Base-by-base conservation (phyloP, 2,888 invertebrate genomes). In the Cactoblastis cactorum region DNA sequence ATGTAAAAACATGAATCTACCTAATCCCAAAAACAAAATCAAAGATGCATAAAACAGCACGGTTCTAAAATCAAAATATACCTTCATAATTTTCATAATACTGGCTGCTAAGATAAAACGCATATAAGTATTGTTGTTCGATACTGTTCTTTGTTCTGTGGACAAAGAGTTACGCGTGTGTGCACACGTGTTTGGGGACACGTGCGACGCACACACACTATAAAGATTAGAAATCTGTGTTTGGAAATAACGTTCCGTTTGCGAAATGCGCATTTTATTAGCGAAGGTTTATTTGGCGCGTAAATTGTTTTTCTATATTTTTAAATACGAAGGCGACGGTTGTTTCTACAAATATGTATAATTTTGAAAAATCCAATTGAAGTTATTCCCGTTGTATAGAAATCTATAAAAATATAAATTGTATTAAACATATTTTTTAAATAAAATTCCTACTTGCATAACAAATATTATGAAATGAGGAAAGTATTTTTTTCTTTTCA, bases 161-260 rank as follows among this genome's bases (percentile, higher is more conserved):
- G 57, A 71, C 71, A 72, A 72, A 65, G 71, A 66, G 59, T 54
- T 56, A 53, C 50, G 54, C 52, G 38, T 63, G 65, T 65, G 61
- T 58, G 63, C 55, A 48, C 54, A 55, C 55, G 57, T 41, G 45
- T 32, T 8, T 17, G 12, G 32, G 11, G 52, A 45, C 50, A 52
- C 47, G 53, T 52, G 53, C 45, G 49, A 35, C 37, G 19, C 45
- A 49, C 43, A 9, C 53, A 53, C 43, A 49, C 37, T 14, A 38
- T 17, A 18, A 8, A 4, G 46, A 50, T 50, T 37, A 38, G 37
- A 32, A 32, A 43, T 28, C 39, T 12, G 15, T 24, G 15, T 43
- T 43, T 43, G 43, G 28, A 43, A 43, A 28, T 43, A 19, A 37
- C 4, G 38, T 41, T 41, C 39, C 39, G 24, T 41, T 28, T 28